Evolutionary conservation across 2,797 vertebrate species (phyloP), one percentile per base, ranked within the genome.

Genomic region (Centropyge bicolor): DNA sequence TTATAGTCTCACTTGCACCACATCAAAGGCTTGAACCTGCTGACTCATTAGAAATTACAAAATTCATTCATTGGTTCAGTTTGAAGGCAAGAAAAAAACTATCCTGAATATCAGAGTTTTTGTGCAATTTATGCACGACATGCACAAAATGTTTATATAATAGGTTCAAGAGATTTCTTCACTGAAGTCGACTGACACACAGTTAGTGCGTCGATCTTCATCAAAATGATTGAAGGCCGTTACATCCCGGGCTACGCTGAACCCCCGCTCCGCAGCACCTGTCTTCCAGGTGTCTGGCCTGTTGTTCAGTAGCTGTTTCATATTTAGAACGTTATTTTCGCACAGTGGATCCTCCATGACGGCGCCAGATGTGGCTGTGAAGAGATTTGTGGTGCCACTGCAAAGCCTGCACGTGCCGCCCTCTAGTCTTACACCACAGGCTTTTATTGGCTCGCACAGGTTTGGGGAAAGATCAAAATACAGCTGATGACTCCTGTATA

Each of bases 281-380:
- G 57, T 38, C 68, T 41, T 51, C 71, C 67, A 73, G 74, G 60
- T 41, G 60, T 64, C 14, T 1, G 40, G 12, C 59, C 35, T 62
- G 67, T 75, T 78, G 69, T 62, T 60, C 24, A 22, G 67, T 27
- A 19, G 60, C 48, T 60, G 70, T 43, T 70, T 6, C 35, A 20
- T 61, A 56, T 80, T 74, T 68, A 48, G 52, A 54, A 55, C 59
- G 1, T 63, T 80, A 52, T 72, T 69, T 65, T 69, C 12, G 43
- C 45, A 35, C 40, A 31, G 13, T 16, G 56, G 60, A 60, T 54
- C 27, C 43, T 52, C 51, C 77, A 57, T 54, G 72, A 65, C 17
- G 48, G 20, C 20, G 38, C 67, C 72, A 72, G 70, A 80, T 77
- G 81, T 82, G 60, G 31, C 40, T 27, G 52, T 57, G 63, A n/a